Evolutionary conservation across 2,113 vertebrate species (phyloP), one percentile per base, ranked within the genome.

Genomic region (Nycticebus coucang): DNA sequence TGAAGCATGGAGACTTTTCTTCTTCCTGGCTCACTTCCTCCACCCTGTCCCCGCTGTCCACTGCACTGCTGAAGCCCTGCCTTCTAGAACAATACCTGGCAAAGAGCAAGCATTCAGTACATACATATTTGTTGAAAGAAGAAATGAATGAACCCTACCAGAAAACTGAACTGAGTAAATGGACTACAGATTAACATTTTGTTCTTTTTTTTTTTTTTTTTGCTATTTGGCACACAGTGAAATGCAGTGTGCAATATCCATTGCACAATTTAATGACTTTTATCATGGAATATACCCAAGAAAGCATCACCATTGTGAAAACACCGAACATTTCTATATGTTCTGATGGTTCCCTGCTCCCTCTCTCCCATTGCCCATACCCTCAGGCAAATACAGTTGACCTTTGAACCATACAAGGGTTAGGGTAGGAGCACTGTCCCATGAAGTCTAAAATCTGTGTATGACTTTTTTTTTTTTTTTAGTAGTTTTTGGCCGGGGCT

Each of bases 81-180:
- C 9, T 14, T 59, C 41, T 75, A 69, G 64, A 71, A 71, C 7
- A 22, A 8, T 33, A 59, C 33, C 30, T 83, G 10, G n/a, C 9
- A 66, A 64, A 14, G 0, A 81, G 14, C 45, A 8, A 17, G 24
- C 37, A 45, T 7, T 77, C 28, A 55, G 55, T 66, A 90, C 64
- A 57, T 66, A 87, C 64, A 57, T 50, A 94, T 55, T 87, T n/a
- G 35, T n/a, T 74, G 71, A 74, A 60, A 80, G 55, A 62, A 50
- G 18, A 68, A 59, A 77, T 26, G 22, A 81, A 22, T n/a, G 57
- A 95, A 10, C 55, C 53, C 50, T 68, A 5, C 35, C 9, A 60
- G 22, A 18, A 15, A 91, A 15, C 21, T 53, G 35, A 60, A 41
- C 41, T 19, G 19, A 2, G 18, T 53, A 50, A 50, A 9, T 57